phyloP scores from a whole-genome alignment of 2,888 invertebrate species.

The Cenopis cana region DNA sequence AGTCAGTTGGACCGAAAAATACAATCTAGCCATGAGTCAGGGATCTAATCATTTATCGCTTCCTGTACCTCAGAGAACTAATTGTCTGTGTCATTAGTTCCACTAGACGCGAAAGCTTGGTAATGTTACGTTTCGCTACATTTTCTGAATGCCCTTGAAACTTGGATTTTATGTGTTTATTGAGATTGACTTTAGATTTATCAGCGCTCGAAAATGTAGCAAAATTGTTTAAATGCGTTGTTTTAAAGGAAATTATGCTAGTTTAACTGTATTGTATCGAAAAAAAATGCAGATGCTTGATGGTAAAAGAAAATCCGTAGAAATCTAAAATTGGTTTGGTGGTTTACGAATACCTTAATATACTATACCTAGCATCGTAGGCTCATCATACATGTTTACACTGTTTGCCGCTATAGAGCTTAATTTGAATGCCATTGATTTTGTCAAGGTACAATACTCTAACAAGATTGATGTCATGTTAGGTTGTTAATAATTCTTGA shows the following conservation, averaged over 20 bases:
- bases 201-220: not conserved
- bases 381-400: not conserved
- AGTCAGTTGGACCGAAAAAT: constrained; percentile 64
- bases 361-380: not conserved
- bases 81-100: constrained; percentile 78
- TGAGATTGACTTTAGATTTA: not conserved
- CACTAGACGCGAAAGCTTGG: constrained; percentile 67
- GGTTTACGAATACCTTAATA: not conserved
- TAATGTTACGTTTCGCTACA: constrained; percentile 61
- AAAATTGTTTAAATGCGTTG: not conserved
- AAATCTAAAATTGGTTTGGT: not conserved
- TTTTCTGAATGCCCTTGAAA: constrained; percentile 57
- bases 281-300: not conserved
- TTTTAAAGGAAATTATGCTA: not conserved
- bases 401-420: not conserved
- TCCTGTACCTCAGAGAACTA: constrained; percentile 70
- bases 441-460: constrained; percentile 17
- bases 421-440: constrained; percentile 1
- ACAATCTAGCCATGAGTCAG: constrained; percentile 67
- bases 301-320: not conserved
- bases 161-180: constrained; percentile 17
- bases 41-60: constrained; percentile 73
- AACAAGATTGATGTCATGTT: constrained; percentile 16
- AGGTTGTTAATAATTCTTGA: constrained; percentile 30
- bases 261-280: not conserved